phyloP scores from a whole-genome alignment of 2,113 vertebrate genomes.

The Vulpes ferrilata region DNA sequence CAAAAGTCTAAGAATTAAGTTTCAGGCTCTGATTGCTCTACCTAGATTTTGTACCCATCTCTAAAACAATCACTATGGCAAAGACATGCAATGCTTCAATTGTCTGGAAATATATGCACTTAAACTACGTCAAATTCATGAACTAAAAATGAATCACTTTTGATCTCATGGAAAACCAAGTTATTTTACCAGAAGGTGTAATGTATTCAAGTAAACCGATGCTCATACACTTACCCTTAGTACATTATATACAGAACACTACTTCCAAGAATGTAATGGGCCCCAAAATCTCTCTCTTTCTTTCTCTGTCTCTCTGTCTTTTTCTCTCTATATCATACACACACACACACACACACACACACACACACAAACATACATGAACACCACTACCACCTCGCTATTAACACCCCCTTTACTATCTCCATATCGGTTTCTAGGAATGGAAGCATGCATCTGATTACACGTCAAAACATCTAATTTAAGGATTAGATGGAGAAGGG shows the following conservation, averaged over 20 bases:
- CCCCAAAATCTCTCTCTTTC: not conserved
- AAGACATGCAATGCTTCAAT: not conserved
- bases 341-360: not conserved
- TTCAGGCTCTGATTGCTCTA: not conserved
- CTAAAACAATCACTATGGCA: not conserved
- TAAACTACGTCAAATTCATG: not conserved
- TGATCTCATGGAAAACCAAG: conserved; percentile 27
- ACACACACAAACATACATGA: no score
- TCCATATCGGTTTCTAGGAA: not conserved
- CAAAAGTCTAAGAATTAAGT: not conserved
- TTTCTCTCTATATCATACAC: not conserved
- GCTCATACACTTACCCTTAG: not conserved
- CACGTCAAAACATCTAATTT: not conserved
- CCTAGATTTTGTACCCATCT: not conserved
- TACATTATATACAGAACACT: not conserved
- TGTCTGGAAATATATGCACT: not conserved
- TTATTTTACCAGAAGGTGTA: not conserved
- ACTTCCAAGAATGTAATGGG: not conserved
- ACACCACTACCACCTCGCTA: not conserved
- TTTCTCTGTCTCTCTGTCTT: not conserved
- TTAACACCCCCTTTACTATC: not conserved
- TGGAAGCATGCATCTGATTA: not conserved
- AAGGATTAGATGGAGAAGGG: not conserved
- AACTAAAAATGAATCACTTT: not conserved
- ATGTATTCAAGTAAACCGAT: not conserved